Evolutionary conservation across 2,113 vertebrate genomes (phyloP), one percentile per base, ranked within the genome.

Genomic region (Condylura cristata): DNA sequence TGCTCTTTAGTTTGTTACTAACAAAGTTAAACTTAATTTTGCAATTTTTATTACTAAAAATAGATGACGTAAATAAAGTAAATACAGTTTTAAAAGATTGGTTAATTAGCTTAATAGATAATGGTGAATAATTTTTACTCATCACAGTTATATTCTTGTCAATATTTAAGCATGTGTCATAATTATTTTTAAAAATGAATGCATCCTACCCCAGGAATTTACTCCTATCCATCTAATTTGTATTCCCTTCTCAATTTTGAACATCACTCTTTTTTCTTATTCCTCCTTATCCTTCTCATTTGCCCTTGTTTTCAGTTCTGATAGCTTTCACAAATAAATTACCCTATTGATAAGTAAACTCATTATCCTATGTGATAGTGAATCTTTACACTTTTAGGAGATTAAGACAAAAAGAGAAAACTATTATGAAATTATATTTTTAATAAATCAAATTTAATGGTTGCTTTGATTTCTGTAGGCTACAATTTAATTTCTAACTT

Each of bases 11-110:
- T 66, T 95, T 90, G n/a, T 60, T 89, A n/a, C 28, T 76, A 66
- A 82, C 74, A 86, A 89, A 86, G 74, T 34, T 58, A 79, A 88
- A 91, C 56, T 74, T 96, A 90, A 90, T 56, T 26, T 91, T 83
- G 37, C 30, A 39, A 63, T 39, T 75, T 95, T 85, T 88, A 91
- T 82, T 61, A 89, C 65, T 60, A 51, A 91, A 97, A 81, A 56
- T 34, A 92, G 61, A 81, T 79, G 85, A 83, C 82, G 80, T 34
- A 48, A 79, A 85, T 90, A 91, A 97, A 85, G 53, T 46, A 93
- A 44, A 76, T 22, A 93, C 82, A 93, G 93, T 51, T 48, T 79
- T 86, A 80, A 96, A 86, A 53, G 39, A 46, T 78, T 87, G 37
- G 6, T 91, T 91, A 68, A 78, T 30, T 91, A 53, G 16, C 10